Evolutionary conservation across 1,140 invertebrate genomes (phyloP).

Genomic region (Drosophila tsacasi): DNA sequence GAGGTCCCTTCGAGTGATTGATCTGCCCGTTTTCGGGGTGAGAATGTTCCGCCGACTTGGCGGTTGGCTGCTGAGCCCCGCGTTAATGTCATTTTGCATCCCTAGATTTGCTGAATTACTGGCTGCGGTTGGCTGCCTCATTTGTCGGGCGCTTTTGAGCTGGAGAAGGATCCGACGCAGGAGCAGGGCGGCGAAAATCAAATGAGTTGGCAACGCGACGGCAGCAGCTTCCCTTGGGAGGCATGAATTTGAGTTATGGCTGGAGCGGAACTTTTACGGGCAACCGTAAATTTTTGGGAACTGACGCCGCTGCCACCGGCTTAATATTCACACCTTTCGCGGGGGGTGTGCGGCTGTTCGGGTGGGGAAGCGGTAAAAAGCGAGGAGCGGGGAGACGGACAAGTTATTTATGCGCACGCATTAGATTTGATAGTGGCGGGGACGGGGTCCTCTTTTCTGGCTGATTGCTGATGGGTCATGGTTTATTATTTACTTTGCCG

Average conservation of each 20-base stretch:
- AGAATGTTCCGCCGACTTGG: slow-evolving; percentile 11
- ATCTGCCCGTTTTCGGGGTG: slow-evolving; percentile 25
- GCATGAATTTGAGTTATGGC: slow-evolving; percentile 83
- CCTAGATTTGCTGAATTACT: slow-evolving; percentile 70
- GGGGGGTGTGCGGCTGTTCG: background rate
- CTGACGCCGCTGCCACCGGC: slow-evolving; percentile 45
- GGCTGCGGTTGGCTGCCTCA: slow-evolving; percentile 76
- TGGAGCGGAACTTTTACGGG: slow-evolving; percentile 76
- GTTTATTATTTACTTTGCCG: slow-evolving; percentile 79
- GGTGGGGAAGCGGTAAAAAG: slow-evolving; percentile 1
- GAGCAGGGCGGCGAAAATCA: slow-evolving; percentile 56
- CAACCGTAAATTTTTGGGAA: slow-evolving; percentile 76
- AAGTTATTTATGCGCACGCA: slow-evolving; percentile 81
- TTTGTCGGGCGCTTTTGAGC: slow-evolving; percentile 55
- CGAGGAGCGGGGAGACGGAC: slow-evolving; percentile 8
- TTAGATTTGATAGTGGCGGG: slow-evolving; percentile 70
- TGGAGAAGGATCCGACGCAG: background rate
- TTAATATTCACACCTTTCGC: slow-evolving; percentile 82
- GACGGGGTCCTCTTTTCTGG: slow-evolving; percentile 41
- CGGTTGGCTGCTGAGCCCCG: slow-evolving; percentile 29
- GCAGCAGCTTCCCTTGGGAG: slow-evolving; percentile 63
- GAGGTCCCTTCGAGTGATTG: slow-evolving; percentile 19
- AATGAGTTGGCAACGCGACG: slow-evolving; percentile 65
- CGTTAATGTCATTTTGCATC: slow-evolving; percentile 42
- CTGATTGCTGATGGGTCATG: slow-evolving; percentile 82